Evolutionary conservation across 2,888 invertebrate species (phyloP).

Genomic region (Leptodirus hochenwartii): DNA sequence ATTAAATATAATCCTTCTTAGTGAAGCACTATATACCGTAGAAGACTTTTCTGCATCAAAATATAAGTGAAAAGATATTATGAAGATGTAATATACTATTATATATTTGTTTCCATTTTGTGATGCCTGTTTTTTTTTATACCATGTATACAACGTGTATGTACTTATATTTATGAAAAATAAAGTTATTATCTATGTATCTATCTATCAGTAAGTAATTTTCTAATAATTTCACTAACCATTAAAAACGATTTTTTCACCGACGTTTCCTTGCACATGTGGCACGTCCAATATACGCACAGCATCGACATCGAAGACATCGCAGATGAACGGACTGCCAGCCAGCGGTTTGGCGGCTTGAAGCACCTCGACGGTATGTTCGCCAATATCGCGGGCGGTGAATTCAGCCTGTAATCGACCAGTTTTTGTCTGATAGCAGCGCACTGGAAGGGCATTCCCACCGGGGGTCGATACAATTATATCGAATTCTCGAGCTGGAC

Average conservation of each 20-base stretch:
- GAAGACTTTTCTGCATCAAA: no score
- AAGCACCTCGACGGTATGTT: constrained; percentile 57
- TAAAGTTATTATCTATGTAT: no score
- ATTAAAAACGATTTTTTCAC: constrained; percentile 66
- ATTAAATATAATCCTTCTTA: constrained; percentile 5
- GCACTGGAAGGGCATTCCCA: constrained; percentile 27
- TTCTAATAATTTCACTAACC: constrained; percentile 34
- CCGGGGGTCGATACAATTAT: no score
- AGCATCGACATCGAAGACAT: constrained; percentile 75
- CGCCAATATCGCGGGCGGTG: constrained; percentile 58
- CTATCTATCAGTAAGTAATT: no score
- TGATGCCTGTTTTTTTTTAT: no score
- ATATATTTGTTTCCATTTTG: no score
- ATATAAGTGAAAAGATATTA: no score
- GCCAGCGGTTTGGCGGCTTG: constrained; percentile 77
- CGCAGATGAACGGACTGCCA: constrained; percentile 88
- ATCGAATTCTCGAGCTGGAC: constrained; percentile 76
- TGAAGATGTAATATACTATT: no score
- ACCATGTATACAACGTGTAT: no score
- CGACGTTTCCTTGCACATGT: constrained; percentile 57
- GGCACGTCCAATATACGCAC: constrained; percentile 62
- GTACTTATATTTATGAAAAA: neutral
- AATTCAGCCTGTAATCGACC: constrained; percentile 91
- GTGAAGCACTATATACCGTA: no score
- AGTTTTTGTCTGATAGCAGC: constrained; percentile 92